Evolutionary conservation across 2,113 vertebrate species (phyloP), one percentile per base, ranked within the genome.

Genomic region (Festucalex cinctus): DNA sequence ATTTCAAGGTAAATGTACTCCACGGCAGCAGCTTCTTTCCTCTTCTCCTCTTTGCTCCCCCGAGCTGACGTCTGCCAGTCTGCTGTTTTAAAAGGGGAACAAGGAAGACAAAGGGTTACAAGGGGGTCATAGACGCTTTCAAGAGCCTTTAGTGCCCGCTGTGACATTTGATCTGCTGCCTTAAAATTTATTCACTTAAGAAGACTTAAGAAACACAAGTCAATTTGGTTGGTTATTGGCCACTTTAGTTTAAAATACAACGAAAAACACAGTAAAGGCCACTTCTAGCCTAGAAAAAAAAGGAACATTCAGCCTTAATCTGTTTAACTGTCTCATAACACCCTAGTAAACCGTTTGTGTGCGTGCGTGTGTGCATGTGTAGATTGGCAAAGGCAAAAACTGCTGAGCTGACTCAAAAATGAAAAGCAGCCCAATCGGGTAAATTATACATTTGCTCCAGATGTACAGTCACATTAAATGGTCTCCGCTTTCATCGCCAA

Each of bases 11-110:
- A 68, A 85, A 70, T 72, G 81, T 79, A 71, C 78, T 86, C 84
- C 82, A 86, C 83, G 22, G 76, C 80, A 83, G 73, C 74, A 76
- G 75, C 81, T 73, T 80, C 72, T 39, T 78, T 74, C 74, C 65
- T 58, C 59, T 69, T 70, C 69, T 62, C 56, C 67, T 37, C 57
- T 26, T 65, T 48, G 37, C 73, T 66, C 68, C 77, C 73, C 67
- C 9, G 43, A 41, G 69, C 71, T 61, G 77, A 71, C 63, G 73
- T 72, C 78, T 37, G 68, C 28, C 58, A 65, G 71, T 81, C 84
- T 83, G 84, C 82, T 68, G 60, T 73, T 81, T 73, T 51, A 78
- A 54, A 57, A 83, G 69, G 73, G 76, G 41, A 68, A 78, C 51
- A 82, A 62, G 69, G 69, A 73, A 74, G 79, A 72, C 62, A 54